Evolutionary conservation across 2,797 vertebrate species (phyloP), one percentile per base, ranked within the genome.

Genomic region (Gila robusta): DNA sequence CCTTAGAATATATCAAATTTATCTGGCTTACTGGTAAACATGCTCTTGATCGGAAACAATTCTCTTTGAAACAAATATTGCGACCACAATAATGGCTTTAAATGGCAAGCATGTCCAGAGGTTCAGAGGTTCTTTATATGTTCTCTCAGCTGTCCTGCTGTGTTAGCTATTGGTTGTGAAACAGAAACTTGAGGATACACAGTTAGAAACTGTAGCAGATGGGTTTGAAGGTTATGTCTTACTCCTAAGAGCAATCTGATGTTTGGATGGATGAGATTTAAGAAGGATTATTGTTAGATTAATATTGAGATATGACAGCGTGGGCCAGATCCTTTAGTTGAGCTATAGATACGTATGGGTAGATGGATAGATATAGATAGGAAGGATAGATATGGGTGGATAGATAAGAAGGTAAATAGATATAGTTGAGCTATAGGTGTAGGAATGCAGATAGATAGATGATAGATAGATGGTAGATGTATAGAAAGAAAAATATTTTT

Each of bases 241-340:
- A 56, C 10, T 72, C 3, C 32, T 64, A 44, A 64, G 17, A 41
- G 9, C n/a, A 47, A 80, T 35, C 32, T 82, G 35, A 73, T 73
- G 35, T 14, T 16, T 73, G 81, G n/a, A 59, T 56, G 23, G 52
- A 59, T 14, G n/a, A 59, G 49, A 62, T 59, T 17, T 73, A 62
- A 72, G 49, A 41, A 6, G 4, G 66, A 16, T 81, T 70, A 37
- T 81, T 37, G 41, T 12, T 80, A 7, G 59, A 67, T 80, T 80
- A 80, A 62, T 79, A 62, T 71, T 62, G 66, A 59, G 49, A 70
- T 49, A 37, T 77, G 72, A 78, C 59, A 32, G 79, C 39, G 32
- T 79, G 2, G 7, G 23, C 49, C 52, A 83, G 37, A 49, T 41
- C 56, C 59, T 62, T 1, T 28, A 67, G 26, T 49, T 81, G 26